These are phyloP conservation scores for Pelobates fuscus DNA, from an alignment of 2,113 vertebrate genomes.

Conservation along the genomic window DNA sequence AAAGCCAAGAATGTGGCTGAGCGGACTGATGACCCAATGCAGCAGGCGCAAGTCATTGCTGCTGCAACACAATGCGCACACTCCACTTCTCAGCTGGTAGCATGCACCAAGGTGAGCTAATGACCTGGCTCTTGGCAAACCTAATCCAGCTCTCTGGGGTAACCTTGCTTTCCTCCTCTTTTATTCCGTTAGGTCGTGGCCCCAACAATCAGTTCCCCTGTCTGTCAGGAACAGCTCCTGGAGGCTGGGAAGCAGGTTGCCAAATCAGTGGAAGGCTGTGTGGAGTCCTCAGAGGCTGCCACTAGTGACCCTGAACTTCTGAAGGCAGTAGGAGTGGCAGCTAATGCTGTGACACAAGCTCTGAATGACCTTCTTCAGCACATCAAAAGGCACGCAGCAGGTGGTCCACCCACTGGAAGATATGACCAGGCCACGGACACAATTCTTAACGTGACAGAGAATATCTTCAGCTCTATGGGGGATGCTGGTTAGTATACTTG, in stretches of 20 bases:
- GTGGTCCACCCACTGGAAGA: conserved; percentile 85
- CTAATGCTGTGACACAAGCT: conserved; percentile 89
- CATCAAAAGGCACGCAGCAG: conserved; percentile 88
- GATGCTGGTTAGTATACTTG: conserved; percentile 86
- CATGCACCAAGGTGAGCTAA: conserved; percentile 88
- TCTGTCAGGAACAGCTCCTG: conserved; percentile 93
- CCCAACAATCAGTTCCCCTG: conserved; percentile 93
- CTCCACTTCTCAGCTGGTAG: conserved; percentile 95
- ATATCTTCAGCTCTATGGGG: conserved; percentile 98
- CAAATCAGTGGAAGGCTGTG: conserved; percentile 92
- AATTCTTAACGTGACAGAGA: conserved; percentile 92
- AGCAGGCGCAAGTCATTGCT: conserved; percentile 92
- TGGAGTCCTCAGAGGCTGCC: conserved; percentile 88
- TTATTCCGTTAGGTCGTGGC: conserved; percentile 84
- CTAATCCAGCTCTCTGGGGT: background rate
- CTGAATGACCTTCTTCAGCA: conserved; percentile 94
- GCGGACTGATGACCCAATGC: conserved; percentile 81
- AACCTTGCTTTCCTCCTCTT: background rate
- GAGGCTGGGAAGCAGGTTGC: conserved; percentile 93
- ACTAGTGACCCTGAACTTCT: conserved; percentile 88
- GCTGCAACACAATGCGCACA: conserved; percentile 94
- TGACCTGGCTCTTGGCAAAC: background rate
- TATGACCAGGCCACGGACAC: conserved; percentile 95
- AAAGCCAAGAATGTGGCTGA: conserved; percentile 97
- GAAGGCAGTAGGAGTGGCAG: conserved; percentile 88